Base-by-base conservation (phyloP, 53 echinoderm and acorn worm genomes). In the Apostichopus leukothele region DNA sequence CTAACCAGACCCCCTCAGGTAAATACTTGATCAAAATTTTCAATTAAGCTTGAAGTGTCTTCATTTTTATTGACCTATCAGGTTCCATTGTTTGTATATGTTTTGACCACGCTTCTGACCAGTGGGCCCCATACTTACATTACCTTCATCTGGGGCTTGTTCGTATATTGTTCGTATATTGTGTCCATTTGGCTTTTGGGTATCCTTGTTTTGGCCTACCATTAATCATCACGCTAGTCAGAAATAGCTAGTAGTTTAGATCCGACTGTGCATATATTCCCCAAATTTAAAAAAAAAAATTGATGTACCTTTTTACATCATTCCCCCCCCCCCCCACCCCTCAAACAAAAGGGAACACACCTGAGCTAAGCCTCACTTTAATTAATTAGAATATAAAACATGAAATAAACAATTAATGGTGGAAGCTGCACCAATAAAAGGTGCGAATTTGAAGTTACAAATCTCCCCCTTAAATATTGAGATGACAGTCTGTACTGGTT, bases 371-470 rank as follows among this genome's bases (percentile, higher is more conserved):
- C 85, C 85, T 67, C 85, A 85, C 67, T 67, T 85, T 85, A 85
- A 85, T 85, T 85, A 85, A 85, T 85, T 85, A 85, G 85, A 68
- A 85, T 85, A 67, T 85, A 85, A 85, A 85, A 85, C 85, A 25
- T 27, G 85, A 67, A 85, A 85, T 85, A 67, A 85, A 85, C 85
- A 85, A 85, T 85, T 85, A 85, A 85, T 85, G 85, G 85, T 51
- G 67, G 85, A 60, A 63, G 67, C 67, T 51, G 50, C 85, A 85
- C 85, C 67, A 67, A 85, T 23, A 23, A 85, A 39, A 85, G 57
- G 85, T 61, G n/a, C 67, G 85, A 67, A 81, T 53, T 71, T 53
- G 50, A 85, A 67, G 85, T 67, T 60, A 85, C 85, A 85, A 85
- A 85, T 85, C 85, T 85, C 85, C 25, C 85, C 25, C 85, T 85